Percentiles rank a stretch among this genome's conserved stretches.
Conservation (phyloP, 2,797 vertebrate species). For the Argentina silus region DNA sequence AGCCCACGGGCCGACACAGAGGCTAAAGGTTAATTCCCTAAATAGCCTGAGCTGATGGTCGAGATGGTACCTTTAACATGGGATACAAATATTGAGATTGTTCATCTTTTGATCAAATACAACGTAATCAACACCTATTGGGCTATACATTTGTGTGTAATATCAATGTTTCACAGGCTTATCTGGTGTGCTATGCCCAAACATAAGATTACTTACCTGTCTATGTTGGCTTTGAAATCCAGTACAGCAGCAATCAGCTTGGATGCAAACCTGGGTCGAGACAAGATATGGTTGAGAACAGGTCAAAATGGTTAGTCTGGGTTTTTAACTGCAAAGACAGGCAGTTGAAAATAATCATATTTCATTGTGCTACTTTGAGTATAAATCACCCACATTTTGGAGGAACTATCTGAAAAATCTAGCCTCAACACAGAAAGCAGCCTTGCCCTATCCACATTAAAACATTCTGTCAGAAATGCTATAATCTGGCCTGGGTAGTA, state of each 20-base stretch:
- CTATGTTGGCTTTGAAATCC: conserved; percentile 83
- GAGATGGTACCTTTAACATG: not conserved
- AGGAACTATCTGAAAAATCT: no score
- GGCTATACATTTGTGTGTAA: not conserved
- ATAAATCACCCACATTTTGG: no score
- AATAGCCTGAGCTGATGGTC: conserved; percentile 37
- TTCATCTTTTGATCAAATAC: not conserved
- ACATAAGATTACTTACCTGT: conserved; percentile 68
- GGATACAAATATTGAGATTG: conserved; percentile 15
- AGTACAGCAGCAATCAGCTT: conserved; percentile 85
- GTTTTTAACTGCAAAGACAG: not conserved
- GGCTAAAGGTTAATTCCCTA: conserved; percentile 27
- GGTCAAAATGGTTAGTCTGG: not conserved
- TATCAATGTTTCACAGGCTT: not conserved
- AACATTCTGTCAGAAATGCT: not conserved
- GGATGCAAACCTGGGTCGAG: conserved; percentile 79
- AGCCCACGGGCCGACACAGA: conserved; percentile 20
- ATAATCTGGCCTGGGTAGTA: not conserved
- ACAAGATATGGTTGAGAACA: conserved; percentile 17
- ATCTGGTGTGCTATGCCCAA: not conserved
- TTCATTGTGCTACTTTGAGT: no score
- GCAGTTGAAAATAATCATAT: no score
- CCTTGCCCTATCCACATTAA: no score
- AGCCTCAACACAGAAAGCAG: no score
- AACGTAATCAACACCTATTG: no score